Evolutionary conservation across 2,888 invertebrate species (phyloP).

Genomic region (Kuschelorhynchus macadamiae): DNA sequence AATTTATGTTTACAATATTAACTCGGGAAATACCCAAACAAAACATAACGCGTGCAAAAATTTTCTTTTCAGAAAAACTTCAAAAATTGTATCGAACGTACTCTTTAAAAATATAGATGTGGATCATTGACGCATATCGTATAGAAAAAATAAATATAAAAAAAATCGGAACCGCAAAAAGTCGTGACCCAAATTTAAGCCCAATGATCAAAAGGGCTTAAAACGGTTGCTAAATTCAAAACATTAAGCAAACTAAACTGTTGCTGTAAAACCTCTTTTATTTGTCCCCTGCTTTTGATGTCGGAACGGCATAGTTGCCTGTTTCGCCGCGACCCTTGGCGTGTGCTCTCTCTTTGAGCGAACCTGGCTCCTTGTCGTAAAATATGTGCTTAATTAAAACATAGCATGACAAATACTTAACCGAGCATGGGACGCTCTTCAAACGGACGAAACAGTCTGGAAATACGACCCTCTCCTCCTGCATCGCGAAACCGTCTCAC

Average conservation of each 20-base stretch:
- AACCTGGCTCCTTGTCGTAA: conserved; percentile 62
- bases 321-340: conserved; percentile 58
- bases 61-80: no score
- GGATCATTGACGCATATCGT: no score
- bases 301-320: conserved; percentile 41
- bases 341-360: conserved; percentile 62
- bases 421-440: conserved; percentile 60
- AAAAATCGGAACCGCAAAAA: conserved; percentile 6
- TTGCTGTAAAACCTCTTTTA: conserved; percentile 42
- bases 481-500: conserved; percentile 45
- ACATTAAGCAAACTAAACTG: conserved; percentile 41
- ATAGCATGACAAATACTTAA: conserved; percentile 68
- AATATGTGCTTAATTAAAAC: conserved; percentile 68
- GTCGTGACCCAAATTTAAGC: conserved; percentile 1
- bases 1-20: no score
- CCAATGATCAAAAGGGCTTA: conserved; percentile 23
- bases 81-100: no score
- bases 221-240: conserved; percentile 28
- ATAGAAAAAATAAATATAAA: no score
- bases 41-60: no score
- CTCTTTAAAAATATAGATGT: no score
- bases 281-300: conserved; percentile 41
- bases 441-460: conserved; percentile 54
- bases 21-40: no score
- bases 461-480: conserved; percentile 44